phyloP scores from a whole-genome alignment of 2,888 invertebrate genomes.

The Ochropleura plecta region DNA sequence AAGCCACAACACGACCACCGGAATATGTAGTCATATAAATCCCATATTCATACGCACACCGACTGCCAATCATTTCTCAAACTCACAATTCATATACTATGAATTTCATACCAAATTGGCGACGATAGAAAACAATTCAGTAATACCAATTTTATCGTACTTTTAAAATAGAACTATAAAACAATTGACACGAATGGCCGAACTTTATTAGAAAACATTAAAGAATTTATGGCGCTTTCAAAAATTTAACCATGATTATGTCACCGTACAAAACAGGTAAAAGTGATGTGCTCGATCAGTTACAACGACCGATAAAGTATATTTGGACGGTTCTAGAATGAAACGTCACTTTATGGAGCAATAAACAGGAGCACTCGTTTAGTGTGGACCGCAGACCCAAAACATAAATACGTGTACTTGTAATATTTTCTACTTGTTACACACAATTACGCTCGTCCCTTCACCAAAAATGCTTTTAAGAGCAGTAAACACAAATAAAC shows the following conservation, averaged over 20 bases:
- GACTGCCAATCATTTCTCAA: slow-evolving; percentile 31
- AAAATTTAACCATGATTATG: slow-evolving; percentile 55
- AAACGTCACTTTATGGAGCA: slow-evolving; percentile 73
- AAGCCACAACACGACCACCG: slow-evolving; percentile 41
- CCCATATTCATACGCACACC: slow-evolving; percentile 28
- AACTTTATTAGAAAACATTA: slow-evolving; percentile 44
- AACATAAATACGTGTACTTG: slow-evolving; percentile 58
- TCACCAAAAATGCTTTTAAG: slow-evolving; percentile 43
- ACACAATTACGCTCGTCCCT: slow-evolving; percentile 48
- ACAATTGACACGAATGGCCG: slow-evolving; percentile 57
- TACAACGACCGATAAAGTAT: slow-evolving; percentile 73
- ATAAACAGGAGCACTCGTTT: slow-evolving; percentile 70
- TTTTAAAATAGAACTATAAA: slow-evolving; percentile 56
- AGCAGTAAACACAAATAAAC: slow-evolving; percentile 43
- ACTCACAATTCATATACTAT: slow-evolving; percentile 17
- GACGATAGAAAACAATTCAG: slow-evolving; percentile 37
- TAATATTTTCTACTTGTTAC: slow-evolving; percentile 58
- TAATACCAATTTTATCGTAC: slow-evolving; percentile 35
- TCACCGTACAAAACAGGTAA: slow-evolving; percentile 59
- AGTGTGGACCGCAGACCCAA: slow-evolving; percentile 52
- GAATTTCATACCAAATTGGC: slow-evolving; percentile 27
- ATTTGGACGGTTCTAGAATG: slow-evolving; percentile 67
- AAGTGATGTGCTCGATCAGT: slow-evolving; percentile 73
- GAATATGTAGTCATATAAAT: slow-evolving; percentile 51
- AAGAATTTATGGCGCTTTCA: slow-evolving; percentile 48